Percentiles rank a stretch among this genome's conserved stretches.
Evolutionary conservation across 1,140 invertebrate genomes (phyloP).

Genomic region (Caenorhabditis tropicalis): DNA sequence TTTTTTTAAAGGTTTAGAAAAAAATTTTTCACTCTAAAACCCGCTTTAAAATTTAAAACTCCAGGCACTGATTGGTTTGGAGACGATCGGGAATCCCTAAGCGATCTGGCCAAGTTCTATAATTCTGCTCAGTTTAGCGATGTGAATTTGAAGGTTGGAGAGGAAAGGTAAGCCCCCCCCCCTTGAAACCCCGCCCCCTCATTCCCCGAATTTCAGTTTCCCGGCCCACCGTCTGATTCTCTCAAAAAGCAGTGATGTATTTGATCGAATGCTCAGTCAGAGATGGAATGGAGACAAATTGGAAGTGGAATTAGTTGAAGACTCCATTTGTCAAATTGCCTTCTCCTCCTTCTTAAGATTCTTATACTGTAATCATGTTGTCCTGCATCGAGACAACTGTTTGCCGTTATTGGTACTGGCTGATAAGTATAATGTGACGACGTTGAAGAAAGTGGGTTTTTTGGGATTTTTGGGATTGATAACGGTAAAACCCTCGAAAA

Average conservation of each 20-base stretch:
- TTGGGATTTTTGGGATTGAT: not conserved
- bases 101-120: slow-evolving; percentile 73
- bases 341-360: slow-evolving; percentile 73
- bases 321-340: slow-evolving; percentile 71
- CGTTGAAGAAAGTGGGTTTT: slow-evolving; percentile 71
- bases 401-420: slow-evolving; percentile 73
- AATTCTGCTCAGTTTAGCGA: slow-evolving; percentile 73
- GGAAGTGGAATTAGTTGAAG: slow-evolving; percentile 73
- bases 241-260: slow-evolving; percentile 73
- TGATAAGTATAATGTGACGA: slow-evolving; percentile 74
- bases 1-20: too few species aligned
- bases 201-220: slow-evolving; percentile 60
- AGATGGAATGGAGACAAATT: slow-evolving; percentile 73
- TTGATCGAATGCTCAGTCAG: slow-evolving; percentile 74
- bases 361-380: slow-evolving; percentile 73
- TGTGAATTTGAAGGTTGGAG: slow-evolving; percentile 72
- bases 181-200: not conserved
- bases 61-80: slow-evolving; percentile 74
- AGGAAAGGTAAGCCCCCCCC: slow-evolving; percentile 62
- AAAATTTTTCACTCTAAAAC: too few species aligned
- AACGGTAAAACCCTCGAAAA: not conserved
- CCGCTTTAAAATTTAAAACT: too few species aligned
- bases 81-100: slow-evolving; percentile 73
- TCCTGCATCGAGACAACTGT: slow-evolving; percentile 73
- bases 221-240: slow-evolving; percentile 73